phyloP scores from a whole-genome alignment of 2,888 invertebrate species.

The Peribatodes rhomboidaria region DNA sequence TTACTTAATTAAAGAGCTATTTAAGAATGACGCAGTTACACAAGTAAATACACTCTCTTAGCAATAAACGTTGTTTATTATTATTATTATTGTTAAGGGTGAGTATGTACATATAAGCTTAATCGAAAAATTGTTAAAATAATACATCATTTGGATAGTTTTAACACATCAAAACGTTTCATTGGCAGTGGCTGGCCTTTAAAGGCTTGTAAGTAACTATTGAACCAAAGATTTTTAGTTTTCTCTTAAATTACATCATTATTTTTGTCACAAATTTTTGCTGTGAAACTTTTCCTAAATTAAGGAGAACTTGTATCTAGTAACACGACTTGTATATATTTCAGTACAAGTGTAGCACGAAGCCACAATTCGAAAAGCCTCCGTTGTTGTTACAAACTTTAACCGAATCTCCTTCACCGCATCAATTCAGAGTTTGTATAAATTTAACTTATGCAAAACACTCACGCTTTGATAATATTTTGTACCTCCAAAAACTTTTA shows the following conservation, averaged over 20 bases:
- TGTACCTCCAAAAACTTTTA: conserved; percentile 1
- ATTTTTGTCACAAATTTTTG: neutral
- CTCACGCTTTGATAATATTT: conserved; percentile 2
- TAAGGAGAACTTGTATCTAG: neutral
- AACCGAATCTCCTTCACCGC: conserved; percentile 25
- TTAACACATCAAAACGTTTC: no score
- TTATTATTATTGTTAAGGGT: no score
- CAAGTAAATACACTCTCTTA: no score
- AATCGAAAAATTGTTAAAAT: no score
- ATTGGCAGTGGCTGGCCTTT: no score
- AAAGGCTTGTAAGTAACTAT: no score
- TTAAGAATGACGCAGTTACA: no score
- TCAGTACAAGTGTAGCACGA: conserved; percentile 14
- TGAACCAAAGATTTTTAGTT: neutral
- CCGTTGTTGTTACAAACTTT: conserved; percentile 23
- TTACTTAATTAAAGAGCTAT: no score
- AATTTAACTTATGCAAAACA: conserved; percentile 19
- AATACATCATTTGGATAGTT: no score
- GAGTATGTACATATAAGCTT: no score
- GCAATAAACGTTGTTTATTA: no score
- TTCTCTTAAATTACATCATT: neutral
- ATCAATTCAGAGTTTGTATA: conserved; percentile 20
- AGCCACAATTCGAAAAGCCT: conserved; percentile 28
- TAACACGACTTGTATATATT: conserved; percentile 7
- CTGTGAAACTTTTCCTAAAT: neutral